These are phyloP conservation scores for Tetraneura akinire DNA, from an alignment of 1,140 invertebrate genomes.

Conservation along the genomic window DNA sequence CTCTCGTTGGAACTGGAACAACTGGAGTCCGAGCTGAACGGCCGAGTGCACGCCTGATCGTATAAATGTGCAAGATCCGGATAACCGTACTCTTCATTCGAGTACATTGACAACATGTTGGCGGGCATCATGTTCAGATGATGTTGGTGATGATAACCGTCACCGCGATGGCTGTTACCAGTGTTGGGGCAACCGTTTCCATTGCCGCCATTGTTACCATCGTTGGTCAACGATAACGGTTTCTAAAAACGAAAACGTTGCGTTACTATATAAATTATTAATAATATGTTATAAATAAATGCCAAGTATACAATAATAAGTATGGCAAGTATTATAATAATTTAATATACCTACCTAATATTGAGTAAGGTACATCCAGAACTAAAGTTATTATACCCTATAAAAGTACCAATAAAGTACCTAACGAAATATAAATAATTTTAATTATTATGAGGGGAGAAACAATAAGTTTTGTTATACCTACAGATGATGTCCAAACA, in stretches of 20 bases:
- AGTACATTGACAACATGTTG: conserved; percentile 46
- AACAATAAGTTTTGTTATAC: too few relatives aligned
- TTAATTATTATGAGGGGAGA: too few relatives aligned
- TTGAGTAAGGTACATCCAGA: too few relatives aligned
- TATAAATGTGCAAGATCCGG: conserved; percentile 54
- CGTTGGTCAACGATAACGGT: conserved; percentile 19
- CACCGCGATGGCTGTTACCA: background rate
- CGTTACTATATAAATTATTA: background rate
- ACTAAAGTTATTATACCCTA: too few relatives aligned
- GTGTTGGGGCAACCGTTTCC: background rate
- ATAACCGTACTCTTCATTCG: conserved; percentile 44
- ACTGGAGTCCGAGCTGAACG: conserved; percentile 60
- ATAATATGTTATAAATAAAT: too few relatives aligned
- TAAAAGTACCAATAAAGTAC: too few relatives aligned
- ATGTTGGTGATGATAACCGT: background rate
- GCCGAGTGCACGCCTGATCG: conserved; percentile 52
- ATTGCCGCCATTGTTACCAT: background rate
- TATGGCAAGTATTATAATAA: too few relatives aligned
- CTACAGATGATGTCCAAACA: too few relatives aligned
- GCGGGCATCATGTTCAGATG: conserved; percentile 21
- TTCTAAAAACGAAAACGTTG: conserved; percentile 25
- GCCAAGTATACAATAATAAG: too few relatives aligned
- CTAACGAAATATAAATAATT: too few relatives aligned
- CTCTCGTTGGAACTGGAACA: conserved; percentile 54
- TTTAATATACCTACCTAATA: too few relatives aligned